A percentile compares a stretch with the other conserved stretches of the same genome.
phyloP scores from a whole-genome alignment of 2,888 invertebrate species.

The Drosophila vallismaia region DNA sequence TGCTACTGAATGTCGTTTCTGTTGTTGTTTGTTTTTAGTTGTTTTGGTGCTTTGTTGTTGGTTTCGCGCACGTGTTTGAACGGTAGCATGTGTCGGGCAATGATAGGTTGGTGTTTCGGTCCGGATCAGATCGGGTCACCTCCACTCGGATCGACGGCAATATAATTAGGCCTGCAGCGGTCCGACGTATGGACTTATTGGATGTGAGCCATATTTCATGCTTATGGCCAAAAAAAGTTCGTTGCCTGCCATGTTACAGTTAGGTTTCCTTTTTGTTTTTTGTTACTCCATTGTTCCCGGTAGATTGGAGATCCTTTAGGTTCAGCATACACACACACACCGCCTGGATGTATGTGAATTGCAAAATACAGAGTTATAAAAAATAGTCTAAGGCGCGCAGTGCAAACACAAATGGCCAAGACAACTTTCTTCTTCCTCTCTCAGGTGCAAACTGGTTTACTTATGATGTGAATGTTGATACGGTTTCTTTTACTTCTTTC shows the following conservation, averaged over 20 bases:
- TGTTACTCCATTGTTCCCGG: conserved; percentile 66
- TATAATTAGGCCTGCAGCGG: conserved; percentile 77
- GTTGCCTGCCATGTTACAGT: conserved; percentile 70
- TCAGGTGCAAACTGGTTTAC: conserved; percentile 79
- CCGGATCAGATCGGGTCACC: conserved; percentile 3
- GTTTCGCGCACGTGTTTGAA: conserved; percentile 61
- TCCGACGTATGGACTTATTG: conserved; percentile 49
- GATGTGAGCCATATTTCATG: conserved; percentile 77
- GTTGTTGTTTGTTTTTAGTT: conserved; percentile 21
- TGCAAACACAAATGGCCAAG: conserved; percentile 73
- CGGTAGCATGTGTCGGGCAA: conserved; percentile 64
- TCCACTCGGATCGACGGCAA: conserved; percentile 49
- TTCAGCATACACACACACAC: conserved; percentile 30
- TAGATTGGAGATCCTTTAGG: conserved; percentile 56
- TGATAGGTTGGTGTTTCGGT: conserved; percentile 43
- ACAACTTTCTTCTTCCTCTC: conserved; percentile 79
- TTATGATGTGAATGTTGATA: conserved; percentile 79
- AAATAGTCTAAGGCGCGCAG: conserved; percentile 49
- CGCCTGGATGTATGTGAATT: conserved; percentile 28
- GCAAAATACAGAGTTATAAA: conserved; percentile 37
- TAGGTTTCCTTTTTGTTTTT: conserved; percentile 52
- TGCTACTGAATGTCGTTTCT: conserved; percentile 23
- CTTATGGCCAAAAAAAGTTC: conserved; percentile 63
- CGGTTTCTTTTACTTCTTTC: conserved; percentile 67
- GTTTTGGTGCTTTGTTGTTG: conserved; percentile 28